Evolutionary conservation across 2,797 vertebrate genomes (phyloP).

Genomic region (Eulemur albifrons): DNA sequence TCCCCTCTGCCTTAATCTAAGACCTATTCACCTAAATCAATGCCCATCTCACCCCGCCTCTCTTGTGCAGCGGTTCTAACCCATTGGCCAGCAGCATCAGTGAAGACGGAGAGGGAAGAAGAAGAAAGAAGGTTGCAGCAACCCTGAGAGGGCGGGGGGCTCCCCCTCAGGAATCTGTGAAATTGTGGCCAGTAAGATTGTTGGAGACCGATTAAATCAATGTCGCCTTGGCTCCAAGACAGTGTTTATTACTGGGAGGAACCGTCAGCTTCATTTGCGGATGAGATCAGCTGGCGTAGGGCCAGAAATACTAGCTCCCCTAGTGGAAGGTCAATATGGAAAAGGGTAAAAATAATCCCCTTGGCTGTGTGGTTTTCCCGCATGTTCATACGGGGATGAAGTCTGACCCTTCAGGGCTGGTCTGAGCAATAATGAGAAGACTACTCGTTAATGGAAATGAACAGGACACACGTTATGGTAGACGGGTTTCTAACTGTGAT

Average conservation of each 20-base stretch:
- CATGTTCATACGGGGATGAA: slow-evolving; percentile 18
- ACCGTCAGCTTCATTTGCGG: slow-evolving; percentile 50
- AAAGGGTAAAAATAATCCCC: slow-evolving; percentile 40
- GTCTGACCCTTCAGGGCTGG: slow-evolving; percentile 41
- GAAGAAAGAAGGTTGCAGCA: background rate
- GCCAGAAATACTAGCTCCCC: slow-evolving; percentile 53
- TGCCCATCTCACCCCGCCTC: background rate
- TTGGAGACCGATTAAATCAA: slow-evolving; percentile 39
- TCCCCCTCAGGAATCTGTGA: slow-evolving; percentile 3
- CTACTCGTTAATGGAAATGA: slow-evolving; percentile 32
- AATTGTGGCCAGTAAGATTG: background rate
- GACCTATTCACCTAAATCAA: background rate
- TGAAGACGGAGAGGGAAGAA: background rate
- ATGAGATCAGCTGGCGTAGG: slow-evolving; percentile 56
- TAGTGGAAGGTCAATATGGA: background rate
- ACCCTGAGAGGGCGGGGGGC: background rate
- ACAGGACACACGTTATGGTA: background rate
- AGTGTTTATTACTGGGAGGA: slow-evolving; percentile 48
- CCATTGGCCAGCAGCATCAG: background rate
- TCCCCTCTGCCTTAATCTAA: background rate
- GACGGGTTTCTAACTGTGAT: background rate
- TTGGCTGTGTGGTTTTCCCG: slow-evolving; percentile 21
- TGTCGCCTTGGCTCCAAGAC: slow-evolving; percentile 46
- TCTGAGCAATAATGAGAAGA: slow-evolving; percentile 49
- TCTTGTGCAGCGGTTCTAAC: background rate